A percentile compares a stretch with the other conserved stretches of the same genome.
phyloP scores from a whole-genome alignment of 2,113 vertebrate genomes.

The Pontoporia blainvillei region DNA sequence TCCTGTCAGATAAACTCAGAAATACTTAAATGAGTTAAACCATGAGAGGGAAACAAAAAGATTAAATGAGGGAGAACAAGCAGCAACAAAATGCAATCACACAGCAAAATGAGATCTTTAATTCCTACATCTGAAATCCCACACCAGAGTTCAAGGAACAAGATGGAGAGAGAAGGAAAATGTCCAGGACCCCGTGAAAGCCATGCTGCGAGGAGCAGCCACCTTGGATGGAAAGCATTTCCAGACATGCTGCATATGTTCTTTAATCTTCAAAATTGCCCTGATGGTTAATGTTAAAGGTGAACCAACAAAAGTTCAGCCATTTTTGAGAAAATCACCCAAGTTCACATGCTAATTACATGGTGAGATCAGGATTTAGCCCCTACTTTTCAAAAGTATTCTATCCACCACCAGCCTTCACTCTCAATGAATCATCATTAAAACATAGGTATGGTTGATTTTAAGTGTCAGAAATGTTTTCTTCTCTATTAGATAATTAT shows the following conservation, averaged over 20 bases:
- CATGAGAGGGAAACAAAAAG: not conserved
- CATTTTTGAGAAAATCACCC: not conserved
- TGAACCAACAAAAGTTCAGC: not conserved
- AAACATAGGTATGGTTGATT: not conserved
- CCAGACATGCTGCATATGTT: not conserved
- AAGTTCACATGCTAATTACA: not conserved
- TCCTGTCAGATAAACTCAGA: slow-evolving; percentile 21
- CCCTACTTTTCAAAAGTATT: not conserved
- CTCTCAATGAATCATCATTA: not conserved
- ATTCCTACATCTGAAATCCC: not conserved
- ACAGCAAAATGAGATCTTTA: not conserved
- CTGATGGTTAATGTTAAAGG: not conserved
- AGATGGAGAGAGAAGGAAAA: not conserved
- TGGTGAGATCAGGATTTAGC: not conserved
- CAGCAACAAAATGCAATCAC: not conserved
- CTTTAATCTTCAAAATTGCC: not conserved
- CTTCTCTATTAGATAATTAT: not conserved
- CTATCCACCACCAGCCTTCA: not conserved
- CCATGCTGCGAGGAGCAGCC: accelerated
- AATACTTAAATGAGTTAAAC: not conserved
- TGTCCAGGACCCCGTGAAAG: accelerated
- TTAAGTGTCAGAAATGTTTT: not conserved
- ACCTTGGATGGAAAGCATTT: not conserved
- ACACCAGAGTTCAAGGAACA: not conserved
- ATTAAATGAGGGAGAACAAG: not conserved